phyloP scores from a whole-genome alignment of 64 coral and sea anemone genomes.

The Pachyseris speciosa region DNA sequence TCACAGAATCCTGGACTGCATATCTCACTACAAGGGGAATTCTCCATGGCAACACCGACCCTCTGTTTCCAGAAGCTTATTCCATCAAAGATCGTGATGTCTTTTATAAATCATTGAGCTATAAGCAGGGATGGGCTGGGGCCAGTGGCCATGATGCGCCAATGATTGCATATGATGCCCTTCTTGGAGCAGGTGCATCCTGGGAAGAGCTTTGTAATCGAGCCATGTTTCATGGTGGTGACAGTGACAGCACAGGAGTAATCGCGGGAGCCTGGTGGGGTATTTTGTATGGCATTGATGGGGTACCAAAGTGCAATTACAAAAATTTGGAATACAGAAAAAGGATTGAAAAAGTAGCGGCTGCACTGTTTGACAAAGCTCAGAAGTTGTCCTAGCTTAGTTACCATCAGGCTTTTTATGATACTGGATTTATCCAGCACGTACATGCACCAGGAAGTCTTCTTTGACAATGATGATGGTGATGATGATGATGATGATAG shows the following conservation, averaged over 20 bases:
- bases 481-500: no score
- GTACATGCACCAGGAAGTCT: no score
- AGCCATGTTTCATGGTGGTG: constrained; percentile 94
- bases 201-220: constrained; percentile 95
- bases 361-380: constrained; percentile 66
- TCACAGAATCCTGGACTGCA: constrained; percentile 81
- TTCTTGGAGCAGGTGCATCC: constrained; percentile 75
- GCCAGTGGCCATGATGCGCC: constrained; percentile 97
- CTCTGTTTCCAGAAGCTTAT: constrained; percentile 76
- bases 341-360: constrained; percentile 85
- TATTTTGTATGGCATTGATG: constrained; percentile 81
- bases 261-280: constrained; percentile 99
- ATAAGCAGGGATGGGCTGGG: constrained; percentile 79
- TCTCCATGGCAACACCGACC: constrained; percentile 74
- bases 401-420: no score
- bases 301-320: constrained; percentile 79
- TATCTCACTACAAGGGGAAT: constrained; percentile 84
- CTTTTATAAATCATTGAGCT: constrained; percentile 95
- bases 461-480: no score
- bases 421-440: no score
- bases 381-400: not conserved
- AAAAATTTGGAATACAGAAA: constrained; percentile 86
- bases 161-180: constrained; percentile 98
- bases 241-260: constrained; percentile 97
- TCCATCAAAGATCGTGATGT: constrained; percentile 71